Evolutionary conservation across 2,113 vertebrate genomes (phyloP), one percentile per base, ranked within the genome.

Genomic region (Paedocypris sp.): DNA sequence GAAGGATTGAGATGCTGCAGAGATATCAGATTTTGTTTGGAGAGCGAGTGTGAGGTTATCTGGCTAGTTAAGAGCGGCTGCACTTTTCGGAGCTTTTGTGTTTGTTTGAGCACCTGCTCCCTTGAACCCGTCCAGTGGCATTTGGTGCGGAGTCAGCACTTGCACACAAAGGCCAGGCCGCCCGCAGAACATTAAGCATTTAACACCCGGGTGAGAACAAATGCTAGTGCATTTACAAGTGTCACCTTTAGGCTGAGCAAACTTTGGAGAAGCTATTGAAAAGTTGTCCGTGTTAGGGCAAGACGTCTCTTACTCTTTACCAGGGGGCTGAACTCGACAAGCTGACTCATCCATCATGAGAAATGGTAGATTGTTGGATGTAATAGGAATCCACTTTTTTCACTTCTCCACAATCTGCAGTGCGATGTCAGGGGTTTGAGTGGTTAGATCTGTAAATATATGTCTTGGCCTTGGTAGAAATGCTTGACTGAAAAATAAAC

Each of bases 31-130:
- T 59, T 46, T 20, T 36, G 15, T 57, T 51, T 35, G 9, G 23
- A 47, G 41, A 68, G 42, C 13, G 42, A 42, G 23, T 36, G 26
- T 41, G 41, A 58, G 48, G 46, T 53, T 45, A 51, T 58, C 47
- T 36, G 43, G 11, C 10, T 45, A 38, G 32, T 13, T 19, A 19
- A 41, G 32, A 51, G 23, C 36, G 29, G 32, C 38, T 41, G 22
- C 20, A 51, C 29, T 38, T 31, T 13, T 11, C 28, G 28, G 7
- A 0, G 13, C n/a, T 13, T 20, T 38, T 50, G 35, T 50, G 42
- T 7, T 6, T 43, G 36, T 50, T n/a, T 33, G 35, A 28, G 23
- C 25, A 31, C 13, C 18, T 60, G 18, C 31, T 43, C 23, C 39
- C 11, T 16, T 66, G 54, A 60, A 46, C 56, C 7, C 9, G 4